Conservation (phyloP, 2,797 vertebrate genomes). For the Oreortyx pictus region DNA sequence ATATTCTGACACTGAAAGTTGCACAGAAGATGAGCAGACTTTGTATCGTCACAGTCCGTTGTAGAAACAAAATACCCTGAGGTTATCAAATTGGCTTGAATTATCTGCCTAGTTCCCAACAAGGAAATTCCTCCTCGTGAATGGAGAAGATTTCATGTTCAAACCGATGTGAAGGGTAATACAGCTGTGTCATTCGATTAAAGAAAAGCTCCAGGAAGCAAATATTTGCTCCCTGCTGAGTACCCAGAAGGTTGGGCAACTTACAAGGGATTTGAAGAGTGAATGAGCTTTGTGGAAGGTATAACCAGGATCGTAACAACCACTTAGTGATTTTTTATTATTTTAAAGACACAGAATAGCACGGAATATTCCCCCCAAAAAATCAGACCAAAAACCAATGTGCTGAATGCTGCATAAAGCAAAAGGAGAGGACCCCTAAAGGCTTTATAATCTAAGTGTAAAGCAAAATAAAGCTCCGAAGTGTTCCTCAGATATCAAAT, state of each 20-base stretch:
- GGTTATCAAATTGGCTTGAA: neutral
- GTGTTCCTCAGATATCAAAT: neutral
- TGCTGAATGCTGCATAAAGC: neutral
- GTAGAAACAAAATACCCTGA: neutral
- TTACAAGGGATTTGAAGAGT: neutral
- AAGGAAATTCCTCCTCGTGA: neutral
- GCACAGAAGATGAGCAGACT: neutral
- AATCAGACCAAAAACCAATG: neutral
- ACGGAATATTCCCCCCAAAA: neutral
- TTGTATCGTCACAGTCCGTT: neutral
- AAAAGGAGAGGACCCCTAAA: neutral
- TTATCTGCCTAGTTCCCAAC: neutral
- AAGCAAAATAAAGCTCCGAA: neutral
- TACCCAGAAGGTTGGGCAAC: neutral
- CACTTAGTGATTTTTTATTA: neutral
- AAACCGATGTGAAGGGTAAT: neutral
- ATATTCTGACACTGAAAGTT: neutral
- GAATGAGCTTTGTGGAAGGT: neutral
- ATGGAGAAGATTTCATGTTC: neutral
- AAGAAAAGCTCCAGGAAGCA: neutral
- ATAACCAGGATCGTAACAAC: neutral
- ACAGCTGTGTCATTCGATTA: neutral
- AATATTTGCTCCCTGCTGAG: slow-evolving; percentile 20
- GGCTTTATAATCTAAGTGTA: neutral
- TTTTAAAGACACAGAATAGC: neutral